Evolutionary conservation across 2,888 invertebrate species (phyloP).

Genomic region (Parnassius orleans): DNA sequence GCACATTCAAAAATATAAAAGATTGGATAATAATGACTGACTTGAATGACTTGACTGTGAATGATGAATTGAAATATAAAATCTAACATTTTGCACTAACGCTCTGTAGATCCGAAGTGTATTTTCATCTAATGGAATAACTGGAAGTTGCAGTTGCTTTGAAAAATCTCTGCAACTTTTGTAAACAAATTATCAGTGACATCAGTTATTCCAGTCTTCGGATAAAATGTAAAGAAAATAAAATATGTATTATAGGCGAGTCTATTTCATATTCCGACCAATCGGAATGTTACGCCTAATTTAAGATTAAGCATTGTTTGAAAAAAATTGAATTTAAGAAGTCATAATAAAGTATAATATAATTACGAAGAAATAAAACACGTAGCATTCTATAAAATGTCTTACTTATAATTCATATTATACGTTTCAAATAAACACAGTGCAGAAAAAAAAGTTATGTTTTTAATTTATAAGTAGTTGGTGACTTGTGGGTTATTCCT

Average conservation of each 20-base stretch:
- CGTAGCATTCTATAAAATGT: slow-evolving; percentile 40
- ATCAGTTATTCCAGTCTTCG: too few relatives aligned
- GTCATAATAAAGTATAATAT: slow-evolving; percentile 19
- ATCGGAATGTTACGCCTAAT: slow-evolving; percentile 25
- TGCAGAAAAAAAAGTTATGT: slow-evolving; percentile 6
- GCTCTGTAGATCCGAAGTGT: not conserved
- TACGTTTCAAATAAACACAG: slow-evolving; percentile 45
- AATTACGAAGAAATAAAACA: slow-evolving; percentile 31
- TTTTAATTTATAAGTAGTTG: too few relatives aligned
- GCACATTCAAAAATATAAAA: not conserved
- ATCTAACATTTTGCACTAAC: not conserved
- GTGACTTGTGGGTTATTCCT: too few relatives aligned
- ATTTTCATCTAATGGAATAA: not conserved
- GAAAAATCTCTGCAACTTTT: slow-evolving; percentile 1
- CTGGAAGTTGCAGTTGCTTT: not conserved
- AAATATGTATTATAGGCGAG: too few relatives aligned
- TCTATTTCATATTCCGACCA: slow-evolving; percentile 2
- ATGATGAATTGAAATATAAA: not conserved
- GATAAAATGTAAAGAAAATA: too few relatives aligned
- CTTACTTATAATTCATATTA: slow-evolving; percentile 40
- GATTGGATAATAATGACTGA: not conserved
- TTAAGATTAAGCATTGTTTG: slow-evolving; percentile 19
- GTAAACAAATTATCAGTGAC: not conserved
- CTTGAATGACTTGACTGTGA: not conserved
- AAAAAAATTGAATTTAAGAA: slow-evolving; percentile 20